Base-by-base conservation (phyloP, 1,140 invertebrate genomes). In the Mesaphorura yosii region DNA sequence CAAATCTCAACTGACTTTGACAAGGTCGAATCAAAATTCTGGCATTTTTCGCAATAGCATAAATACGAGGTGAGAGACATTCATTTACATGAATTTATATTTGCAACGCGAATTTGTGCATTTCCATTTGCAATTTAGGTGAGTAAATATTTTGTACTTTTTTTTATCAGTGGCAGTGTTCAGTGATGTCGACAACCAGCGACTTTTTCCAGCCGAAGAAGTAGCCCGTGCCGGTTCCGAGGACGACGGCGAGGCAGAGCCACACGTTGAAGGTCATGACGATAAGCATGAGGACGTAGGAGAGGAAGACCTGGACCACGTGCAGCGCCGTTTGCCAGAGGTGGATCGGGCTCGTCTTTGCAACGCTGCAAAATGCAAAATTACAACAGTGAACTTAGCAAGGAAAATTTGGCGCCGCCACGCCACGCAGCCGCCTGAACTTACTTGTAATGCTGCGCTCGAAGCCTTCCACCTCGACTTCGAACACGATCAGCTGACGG, bases 181-280 rank as follows among this genome's bases (percentile, higher is more conserved):
- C 76, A 17, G 75, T 74, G 23, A 74, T 64, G 54, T 78, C 76
- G 0, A 76, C 70, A 1, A 75, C 68, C 2, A 73, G 63, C 0
- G 73, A 66, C 60, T 77, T 74, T 37, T 72, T 73, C 79, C 79
- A 81, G 4, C 76, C 73, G 51, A 84, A 57, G 64, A 81, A 81
- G 65, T 82, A 83, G 0, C 81, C 80, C 1, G 75, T 26, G 5
- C 72, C 76, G 22, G 78, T 73, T 1, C 83, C 83, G 5, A 79
- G 31, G 2, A 76, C 68, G 0, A 82, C 68, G 0, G 79, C 74
- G 0, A 80, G 40, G 55, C 80, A 82, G 0, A 85, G 68, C 73
- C 79, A 85, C 38, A 76, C 72, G 60, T 84, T 85, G 69, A 81
- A 85, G 0, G 81, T 84, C 83, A 85, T 85, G 63, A 83, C 83